Base-by-base conservation (phyloP, 2,888 invertebrate genomes). In the Pandemis cinnamomeana region DNA sequence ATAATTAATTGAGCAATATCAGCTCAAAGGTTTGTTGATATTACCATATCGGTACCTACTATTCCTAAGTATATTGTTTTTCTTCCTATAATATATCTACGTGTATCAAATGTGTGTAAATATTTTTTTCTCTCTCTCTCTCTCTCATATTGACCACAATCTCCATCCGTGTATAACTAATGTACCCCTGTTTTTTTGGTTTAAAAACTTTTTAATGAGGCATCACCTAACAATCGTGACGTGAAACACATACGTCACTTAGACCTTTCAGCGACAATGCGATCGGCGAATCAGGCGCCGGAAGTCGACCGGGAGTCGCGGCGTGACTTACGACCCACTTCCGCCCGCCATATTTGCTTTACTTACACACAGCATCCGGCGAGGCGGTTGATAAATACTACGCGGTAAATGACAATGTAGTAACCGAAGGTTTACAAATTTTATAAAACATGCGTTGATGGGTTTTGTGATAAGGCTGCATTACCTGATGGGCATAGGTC, bases 281-380 rank as follows among this genome's bases (percentile, higher is more conserved):
- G 55, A 80, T 81, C 83, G 82, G 83, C 27, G 84, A 83, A 83
- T 82, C 84, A 80, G 83, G 81, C 82, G 78, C 88, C 88, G 92
- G 91, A 91, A 87, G 87, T 82, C 82, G 80, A 78, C 82, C 84
- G 87, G 86, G 88, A 83, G 83, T 87, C 87, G 87, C 82, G 89
- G 91, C 91, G 91, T 92, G 91, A 93, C 91, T 91, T 92, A 93
- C 92, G 91, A 87, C 83, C 89, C 87, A 84, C 92, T 86, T 92
- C 92, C 92, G 90, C 80, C 83, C 82, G 87, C 91, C 91, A 91
- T 92, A 91, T 92, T 92, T 92, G 89, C 91, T 88, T 89, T 89
- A 87, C 88, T 89, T 87, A 86, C 84, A 84, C 86, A 81, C 85
- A 82, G 81, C 82, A 83, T 87, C 87, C 87, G 86, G 83, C 71